Conservation (phyloP, 2,797 vertebrate species). For the Sebastes variabilis region DNA sequence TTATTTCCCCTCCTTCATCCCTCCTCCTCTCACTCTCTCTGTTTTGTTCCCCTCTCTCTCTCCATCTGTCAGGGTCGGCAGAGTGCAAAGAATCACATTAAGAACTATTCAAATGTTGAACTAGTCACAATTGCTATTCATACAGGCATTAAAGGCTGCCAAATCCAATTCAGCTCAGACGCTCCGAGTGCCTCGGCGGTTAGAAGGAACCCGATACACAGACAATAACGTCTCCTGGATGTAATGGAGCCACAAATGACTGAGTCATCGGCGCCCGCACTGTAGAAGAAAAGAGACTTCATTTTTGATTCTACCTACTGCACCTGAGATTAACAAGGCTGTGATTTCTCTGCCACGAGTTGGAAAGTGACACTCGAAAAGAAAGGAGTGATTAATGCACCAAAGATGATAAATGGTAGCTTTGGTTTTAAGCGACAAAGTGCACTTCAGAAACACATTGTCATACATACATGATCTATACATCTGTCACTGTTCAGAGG, state of each 20-base stretch:
- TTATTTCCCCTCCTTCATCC: background rate
- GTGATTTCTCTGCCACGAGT: conserved; percentile 13
- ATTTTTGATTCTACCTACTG: conserved; percentile 40
- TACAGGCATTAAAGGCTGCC: conserved; percentile 69
- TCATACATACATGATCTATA: background rate
- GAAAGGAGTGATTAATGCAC: conserved; percentile 20
- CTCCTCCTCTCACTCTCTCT: background rate
- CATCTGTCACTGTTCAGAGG: background rate
- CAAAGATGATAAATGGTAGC: conserved; percentile 12
- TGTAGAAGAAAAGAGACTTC: conserved; percentile 18
- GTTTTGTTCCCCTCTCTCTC: background rate
- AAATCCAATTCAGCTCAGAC: conserved; percentile 70
- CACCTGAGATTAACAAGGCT: conserved; percentile 38
- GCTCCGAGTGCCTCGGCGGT: conserved; percentile 39
- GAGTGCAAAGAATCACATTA: conserved; percentile 72
- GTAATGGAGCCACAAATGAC: conserved; percentile 64
- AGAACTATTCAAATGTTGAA: conserved; percentile 67
- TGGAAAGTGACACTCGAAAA: background rate
- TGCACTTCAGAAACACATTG: background rate
- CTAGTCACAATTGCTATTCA: conserved; percentile 70
- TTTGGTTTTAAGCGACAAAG: background rate
- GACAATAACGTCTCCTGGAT: conserved; percentile 53
- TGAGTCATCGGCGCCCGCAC: conserved; percentile 22
- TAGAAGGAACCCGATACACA: conserved; percentile 46
- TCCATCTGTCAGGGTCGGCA: conserved; percentile 64